Percentiles rank a stretch among this genome's conserved stretches.
These are phyloP conservation scores for Drosophila setosimentum DNA, from an alignment of 2,888 invertebrate genomes.

Conservation along the genomic window DNA sequence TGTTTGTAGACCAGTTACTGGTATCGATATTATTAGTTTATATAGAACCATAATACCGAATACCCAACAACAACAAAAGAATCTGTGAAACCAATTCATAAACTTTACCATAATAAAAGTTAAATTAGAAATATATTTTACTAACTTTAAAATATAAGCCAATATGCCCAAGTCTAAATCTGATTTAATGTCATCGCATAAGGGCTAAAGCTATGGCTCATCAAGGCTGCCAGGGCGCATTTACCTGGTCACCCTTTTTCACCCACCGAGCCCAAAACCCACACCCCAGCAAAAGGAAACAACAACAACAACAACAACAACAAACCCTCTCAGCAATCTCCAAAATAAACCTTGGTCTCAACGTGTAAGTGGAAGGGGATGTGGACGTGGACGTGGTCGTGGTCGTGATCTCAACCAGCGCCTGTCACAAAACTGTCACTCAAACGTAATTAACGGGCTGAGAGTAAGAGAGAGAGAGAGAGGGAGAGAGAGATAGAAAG, in stretches of 20 bases:
- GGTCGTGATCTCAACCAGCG: conserved; percentile 39
- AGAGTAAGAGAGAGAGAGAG: conserved; percentile 11
- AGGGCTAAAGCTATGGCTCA: conserved; percentile 24
- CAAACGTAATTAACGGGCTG: conserved; percentile 80
- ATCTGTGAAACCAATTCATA: too few species aligned
- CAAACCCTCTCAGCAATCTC: conserved; percentile 8
- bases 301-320: neutral
- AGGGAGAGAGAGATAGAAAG: conserved; percentile 17
- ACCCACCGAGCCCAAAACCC: conserved; percentile 53
- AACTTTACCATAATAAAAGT: too few species aligned
- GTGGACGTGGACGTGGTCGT: conserved; percentile 32
- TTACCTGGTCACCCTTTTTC: conserved; percentile 78
- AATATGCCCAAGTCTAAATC: neutral
- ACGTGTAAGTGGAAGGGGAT: conserved; percentile 3
- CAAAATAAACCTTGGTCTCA: conserved; percentile 7
- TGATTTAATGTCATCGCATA: conserved; percentile 17
- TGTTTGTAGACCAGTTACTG: neutral
- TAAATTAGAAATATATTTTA: too few species aligned
- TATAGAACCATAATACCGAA: too few species aligned
- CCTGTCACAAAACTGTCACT: conserved; percentile 82
- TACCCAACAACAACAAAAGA: too few species aligned
- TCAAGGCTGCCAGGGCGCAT: conserved; percentile 51
- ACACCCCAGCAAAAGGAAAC: conserved; percentile 1
- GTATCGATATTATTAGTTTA: too few species aligned
- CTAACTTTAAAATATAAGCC: neutral